phyloP scores from a whole-genome alignment of 1,140 invertebrate species.

The Andrena cerasifolii region DNA sequence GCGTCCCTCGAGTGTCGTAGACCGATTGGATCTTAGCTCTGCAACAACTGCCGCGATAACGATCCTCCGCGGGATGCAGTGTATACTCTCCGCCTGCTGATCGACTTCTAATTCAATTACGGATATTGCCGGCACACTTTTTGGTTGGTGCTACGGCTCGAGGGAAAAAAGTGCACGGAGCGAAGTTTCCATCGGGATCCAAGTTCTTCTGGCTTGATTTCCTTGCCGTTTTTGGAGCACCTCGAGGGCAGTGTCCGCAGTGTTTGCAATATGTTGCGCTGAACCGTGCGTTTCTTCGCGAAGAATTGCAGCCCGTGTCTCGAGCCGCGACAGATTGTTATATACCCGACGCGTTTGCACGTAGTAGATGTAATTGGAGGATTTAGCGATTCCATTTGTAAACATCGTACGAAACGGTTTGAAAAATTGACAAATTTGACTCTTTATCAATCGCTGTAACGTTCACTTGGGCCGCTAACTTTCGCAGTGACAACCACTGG shows the following conservation, averaged over 20 bases:
- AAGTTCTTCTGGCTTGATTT: not conserved
- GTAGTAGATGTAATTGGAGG: not conserved
- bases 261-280: slow-evolving; percentile 5
- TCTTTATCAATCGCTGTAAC: no score
- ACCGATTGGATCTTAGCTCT: not conserved
- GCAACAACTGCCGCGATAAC: slow-evolving; percentile 10
- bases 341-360: not conserved
- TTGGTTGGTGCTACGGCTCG: not conserved
- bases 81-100: slow-evolving; percentile 15
- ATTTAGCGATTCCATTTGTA: no score
- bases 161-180: no score
- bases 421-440: no score
- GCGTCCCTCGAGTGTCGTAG: slow-evolving; percentile 7
- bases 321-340: not conserved
- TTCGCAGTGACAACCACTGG: no score
- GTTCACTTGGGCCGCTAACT: no score
- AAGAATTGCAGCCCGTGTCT: not conserved
- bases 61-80: slow-evolving; percentile 10
- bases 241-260: not conserved
- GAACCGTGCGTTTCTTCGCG: not conserved
- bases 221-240: not conserved
- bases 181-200: no score
- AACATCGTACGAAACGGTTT: no score
- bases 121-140: not conserved
- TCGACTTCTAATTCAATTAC: not conserved